Percentiles rank a stretch among this genome's conserved stretches.
phyloP scores from a whole-genome alignment of 1,140 invertebrate genomes.

The Aphidius gifuensis region DNA sequence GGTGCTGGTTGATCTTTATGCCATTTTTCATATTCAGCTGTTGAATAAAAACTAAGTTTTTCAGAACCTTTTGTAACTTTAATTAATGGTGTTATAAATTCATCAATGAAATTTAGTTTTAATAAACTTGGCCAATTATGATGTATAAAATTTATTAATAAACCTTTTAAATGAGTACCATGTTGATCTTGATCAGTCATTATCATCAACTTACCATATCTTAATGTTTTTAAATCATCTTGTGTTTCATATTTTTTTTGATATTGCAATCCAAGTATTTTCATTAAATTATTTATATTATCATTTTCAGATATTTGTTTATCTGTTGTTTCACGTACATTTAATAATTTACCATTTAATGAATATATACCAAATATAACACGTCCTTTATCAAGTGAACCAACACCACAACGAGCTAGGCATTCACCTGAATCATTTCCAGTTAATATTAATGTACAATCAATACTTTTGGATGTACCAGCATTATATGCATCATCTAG shows the following conservation, averaged over 20 bases:
- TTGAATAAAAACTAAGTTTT: constrained; percentile 88
- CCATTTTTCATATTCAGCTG: constrained; percentile 99
- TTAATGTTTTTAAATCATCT: constrained; percentile 88
- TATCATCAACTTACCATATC: constrained; percentile 98
- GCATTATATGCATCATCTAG: constrained; percentile 99
- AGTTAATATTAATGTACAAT: constrained; percentile 96
- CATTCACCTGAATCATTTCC: constrained; percentile 99
- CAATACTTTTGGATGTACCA: constrained; percentile 81
- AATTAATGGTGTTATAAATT: constrained; percentile 99
- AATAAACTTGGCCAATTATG: constrained; percentile 96
- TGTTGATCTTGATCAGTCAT: constrained; percentile 99
- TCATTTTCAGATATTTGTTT: constrained; percentile 98
- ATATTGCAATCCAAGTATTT: constrained; percentile 93
- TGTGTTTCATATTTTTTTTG: constrained; percentile 90
- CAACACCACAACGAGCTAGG: constrained; percentile 92
- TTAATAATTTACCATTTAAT: constrained; percentile 92
- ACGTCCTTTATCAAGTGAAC: constrained; percentile 78
- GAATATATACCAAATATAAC: constrained; percentile 97
- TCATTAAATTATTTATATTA: constrained; percentile 97
- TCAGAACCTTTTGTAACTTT: constrained; percentile 86
- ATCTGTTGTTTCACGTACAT: constrained; percentile 95
- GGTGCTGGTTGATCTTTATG: constrained; percentile 87
- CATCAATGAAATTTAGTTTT: constrained; percentile 87
- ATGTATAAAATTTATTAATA: constrained; percentile 99
- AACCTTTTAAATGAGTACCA: constrained; percentile 98